Evolutionary conservation across 2,888 invertebrate species (phyloP).

Genomic region (Drosophila aldrichi): DNA sequence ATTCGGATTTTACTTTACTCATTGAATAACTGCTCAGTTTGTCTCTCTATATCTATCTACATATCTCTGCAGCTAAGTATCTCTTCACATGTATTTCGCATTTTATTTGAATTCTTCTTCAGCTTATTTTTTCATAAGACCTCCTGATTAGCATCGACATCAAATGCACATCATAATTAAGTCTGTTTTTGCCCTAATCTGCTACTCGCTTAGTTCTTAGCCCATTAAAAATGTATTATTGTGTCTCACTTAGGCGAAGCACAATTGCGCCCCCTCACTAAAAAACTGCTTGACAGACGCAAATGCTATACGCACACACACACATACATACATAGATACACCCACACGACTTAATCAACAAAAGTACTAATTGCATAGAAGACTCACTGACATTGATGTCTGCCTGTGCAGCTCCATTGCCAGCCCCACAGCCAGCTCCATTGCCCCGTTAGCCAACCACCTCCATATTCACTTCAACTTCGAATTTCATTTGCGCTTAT

Average conservation of each 20-base stretch:
- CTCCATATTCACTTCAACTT: slow-evolving; percentile 52
- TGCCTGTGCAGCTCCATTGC: slow-evolving; percentile 31
- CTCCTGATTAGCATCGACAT: background rate
- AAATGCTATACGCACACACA: slow-evolving; percentile 14
- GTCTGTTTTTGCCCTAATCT: background rate
- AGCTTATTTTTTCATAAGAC: background rate
- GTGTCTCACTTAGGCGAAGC: slow-evolving; percentile 1
- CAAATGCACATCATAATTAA: slow-evolving; percentile 4
- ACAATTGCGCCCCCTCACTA: slow-evolving; percentile 2
- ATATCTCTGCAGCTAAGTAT: too few species aligned
- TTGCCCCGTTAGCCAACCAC: background rate
- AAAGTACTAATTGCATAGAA: slow-evolving; percentile 80
- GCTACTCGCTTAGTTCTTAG: background rate
- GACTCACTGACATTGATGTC: slow-evolving; percentile 75
- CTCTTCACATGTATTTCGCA: too few species aligned
- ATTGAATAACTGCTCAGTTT: too few species aligned
- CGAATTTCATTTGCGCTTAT: slow-evolving; percentile 74
- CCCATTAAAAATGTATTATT: slow-evolving; percentile 15
- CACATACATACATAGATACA: background rate
- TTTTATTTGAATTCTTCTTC: background rate
- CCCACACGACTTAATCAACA: slow-evolving; percentile 74
- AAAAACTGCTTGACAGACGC: slow-evolving; percentile 16
- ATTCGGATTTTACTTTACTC: too few species aligned
- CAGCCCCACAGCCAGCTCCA: slow-evolving; percentile 8
- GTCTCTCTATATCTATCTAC: too few species aligned